phyloP scores from a whole-genome alignment of 2,888 invertebrate species.

The Lordiphosa fenestrarum region DNA sequence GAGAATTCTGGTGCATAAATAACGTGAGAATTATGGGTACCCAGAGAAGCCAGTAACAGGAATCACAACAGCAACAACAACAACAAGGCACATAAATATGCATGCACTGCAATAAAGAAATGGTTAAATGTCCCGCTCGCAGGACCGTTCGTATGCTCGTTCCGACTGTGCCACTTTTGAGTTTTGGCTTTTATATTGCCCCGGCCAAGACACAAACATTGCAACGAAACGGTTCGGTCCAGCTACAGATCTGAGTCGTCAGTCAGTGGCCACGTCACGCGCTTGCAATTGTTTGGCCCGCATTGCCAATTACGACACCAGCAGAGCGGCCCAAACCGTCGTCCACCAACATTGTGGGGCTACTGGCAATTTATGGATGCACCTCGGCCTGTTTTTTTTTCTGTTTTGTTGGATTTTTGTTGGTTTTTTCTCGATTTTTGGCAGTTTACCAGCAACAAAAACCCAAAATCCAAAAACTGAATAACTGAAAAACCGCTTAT shows the following conservation, averaged over 20 bases:
- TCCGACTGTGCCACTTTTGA: slow-evolving; percentile 45
- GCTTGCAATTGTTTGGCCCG: slow-evolving; percentile 68
- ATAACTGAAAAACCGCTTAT: slow-evolving; percentile 55
- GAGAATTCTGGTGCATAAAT: slow-evolving; percentile 55
- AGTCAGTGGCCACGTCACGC: slow-evolving; percentile 60
- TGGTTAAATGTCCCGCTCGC: slow-evolving; percentile 61
- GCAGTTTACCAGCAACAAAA: slow-evolving; percentile 23
- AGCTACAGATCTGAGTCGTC: slow-evolving; percentile 13
- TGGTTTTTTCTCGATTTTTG: slow-evolving; percentile 32
- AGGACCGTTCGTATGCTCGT: slow-evolving; percentile 20
- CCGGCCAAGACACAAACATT: slow-evolving; percentile 53
- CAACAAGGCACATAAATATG: slow-evolving; percentile 57
- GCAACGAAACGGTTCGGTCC: slow-evolving; percentile 27
- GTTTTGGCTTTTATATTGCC: slow-evolving; percentile 26
- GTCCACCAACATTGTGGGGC: slow-evolving; percentile 4
- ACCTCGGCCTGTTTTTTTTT: slow-evolving; percentile 32
- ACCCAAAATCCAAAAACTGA: slow-evolving; percentile 20
- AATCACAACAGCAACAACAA: slow-evolving; percentile 24
- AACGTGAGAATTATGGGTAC: slow-evolving; percentile 69
- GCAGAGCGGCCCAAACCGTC: slow-evolving; percentile 33
- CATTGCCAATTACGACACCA: slow-evolving; percentile 76
- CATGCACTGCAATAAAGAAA: slow-evolving; percentile 67
- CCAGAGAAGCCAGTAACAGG: slow-evolving; percentile 45
- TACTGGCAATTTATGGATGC: slow-evolving; percentile 67
- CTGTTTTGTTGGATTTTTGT: no score